phyloP scores from a whole-genome alignment of 2,888 invertebrate species.

The Monoplex corrugatus region DNA sequence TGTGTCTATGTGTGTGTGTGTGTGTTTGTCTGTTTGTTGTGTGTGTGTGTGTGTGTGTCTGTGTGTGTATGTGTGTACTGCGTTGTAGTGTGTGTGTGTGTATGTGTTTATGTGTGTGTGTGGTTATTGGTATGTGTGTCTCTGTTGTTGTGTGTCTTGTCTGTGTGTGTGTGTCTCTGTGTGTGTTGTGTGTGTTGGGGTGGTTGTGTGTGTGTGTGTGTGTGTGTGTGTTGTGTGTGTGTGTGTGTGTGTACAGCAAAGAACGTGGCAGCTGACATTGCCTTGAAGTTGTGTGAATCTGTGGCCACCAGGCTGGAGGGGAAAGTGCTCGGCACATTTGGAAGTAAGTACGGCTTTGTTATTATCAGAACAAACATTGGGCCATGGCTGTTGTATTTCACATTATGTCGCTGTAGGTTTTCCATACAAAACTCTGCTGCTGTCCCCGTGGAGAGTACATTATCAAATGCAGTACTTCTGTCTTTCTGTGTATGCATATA shows the following conservation, averaged over 20 bases:
- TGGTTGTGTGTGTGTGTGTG: not conserved
- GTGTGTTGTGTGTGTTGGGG: not conserved
- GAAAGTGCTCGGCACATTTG: constrained; percentile 95
- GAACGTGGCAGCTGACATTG: constrained; percentile 98
- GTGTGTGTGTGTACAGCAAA: constrained; percentile 85
- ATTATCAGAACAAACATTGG: not conserved
- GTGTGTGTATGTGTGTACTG: not conserved
- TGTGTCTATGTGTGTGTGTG: not conserved
- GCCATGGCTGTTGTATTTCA: not conserved
- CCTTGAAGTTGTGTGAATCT: constrained; percentile 95
- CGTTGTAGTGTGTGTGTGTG: not conserved
- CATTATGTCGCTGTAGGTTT: not conserved
- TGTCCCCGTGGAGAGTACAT: no score
- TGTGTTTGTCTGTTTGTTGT: not conserved
- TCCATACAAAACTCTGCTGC: no score
- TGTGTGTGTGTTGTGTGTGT: not conserved
- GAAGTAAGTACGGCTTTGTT: constrained; percentile 81
- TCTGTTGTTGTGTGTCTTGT: not conserved
- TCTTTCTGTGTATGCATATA: no score
- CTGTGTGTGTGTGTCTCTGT: not conserved
- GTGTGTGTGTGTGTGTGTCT: not conserved
- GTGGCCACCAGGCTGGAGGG: constrained; percentile 95
- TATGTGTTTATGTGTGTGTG: not conserved
- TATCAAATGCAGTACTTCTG: no score
- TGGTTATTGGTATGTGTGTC: not conserved